Conservation (phyloP, 2,797 vertebrate species). For the Poeciliopsis gracilis region DNA sequence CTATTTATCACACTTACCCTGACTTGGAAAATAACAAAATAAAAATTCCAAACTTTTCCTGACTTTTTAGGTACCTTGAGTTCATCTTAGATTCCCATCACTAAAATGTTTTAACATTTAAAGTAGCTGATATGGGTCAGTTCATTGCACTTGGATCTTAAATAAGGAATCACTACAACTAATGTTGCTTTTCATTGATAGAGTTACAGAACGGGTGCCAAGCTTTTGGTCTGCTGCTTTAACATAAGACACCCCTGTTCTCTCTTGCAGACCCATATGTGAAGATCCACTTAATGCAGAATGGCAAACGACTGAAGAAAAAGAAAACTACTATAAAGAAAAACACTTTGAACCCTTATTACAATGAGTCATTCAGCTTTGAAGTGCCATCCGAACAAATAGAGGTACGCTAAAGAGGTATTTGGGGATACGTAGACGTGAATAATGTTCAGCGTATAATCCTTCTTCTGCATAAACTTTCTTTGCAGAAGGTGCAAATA, state of each 20-base stretch:
- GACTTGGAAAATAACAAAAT: neutral
- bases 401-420: slow-evolving; percentile 82
- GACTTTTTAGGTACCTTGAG: neutral
- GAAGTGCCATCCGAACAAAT: slow-evolving; percentile 97
- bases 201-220: slow-evolving; percentile 41
- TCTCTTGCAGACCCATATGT: slow-evolving; percentile 92
- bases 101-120: neutral
- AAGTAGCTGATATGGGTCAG: neutral
- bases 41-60: neutral
- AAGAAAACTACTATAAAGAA: slow-evolving; percentile 99
- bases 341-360: slow-evolving; percentile 98
- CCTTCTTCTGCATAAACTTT: slow-evolving; percentile 6
- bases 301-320: slow-evolving; percentile 97
- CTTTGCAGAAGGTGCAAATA: slow-evolving; percentile 92
- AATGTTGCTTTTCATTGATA: slow-evolving; percentile 50
- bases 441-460: neutral
- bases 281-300: slow-evolving; percentile 98
- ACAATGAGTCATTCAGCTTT: slow-evolving; percentile 99
- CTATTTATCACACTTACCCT: neutral
- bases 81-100: neutral
- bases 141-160: neutral
- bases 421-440: neutral
- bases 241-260: slow-evolving; percentile 46
- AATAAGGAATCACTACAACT: slow-evolving; percentile 31
- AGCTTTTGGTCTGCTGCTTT: slow-evolving; percentile 34